These are phyloP conservation scores for Linyphia triangularis DNA, from an alignment of 2,888 invertebrate genomes.

Conservation along the genomic window DNA sequence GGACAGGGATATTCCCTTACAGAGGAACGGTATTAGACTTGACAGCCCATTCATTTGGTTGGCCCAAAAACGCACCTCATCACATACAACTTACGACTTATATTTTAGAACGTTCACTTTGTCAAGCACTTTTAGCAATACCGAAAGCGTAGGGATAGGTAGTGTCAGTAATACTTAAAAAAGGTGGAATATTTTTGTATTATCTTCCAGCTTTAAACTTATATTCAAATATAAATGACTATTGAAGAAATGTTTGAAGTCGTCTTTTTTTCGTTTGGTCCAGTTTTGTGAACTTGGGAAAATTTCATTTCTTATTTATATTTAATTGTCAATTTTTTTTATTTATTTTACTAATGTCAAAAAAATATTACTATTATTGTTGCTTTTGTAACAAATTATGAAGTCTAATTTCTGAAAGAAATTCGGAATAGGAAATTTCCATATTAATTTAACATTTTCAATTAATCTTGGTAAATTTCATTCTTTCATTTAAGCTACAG, in stretches of 20 bases:
- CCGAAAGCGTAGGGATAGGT: neutral
- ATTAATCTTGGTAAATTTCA: too few species aligned
- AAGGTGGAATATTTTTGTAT: neutral
- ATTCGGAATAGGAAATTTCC: too few species aligned
- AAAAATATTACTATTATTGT: too few species aligned
- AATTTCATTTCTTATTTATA: too few species aligned
- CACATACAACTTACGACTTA: slow-evolving; percentile 38
- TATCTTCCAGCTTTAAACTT: neutral
- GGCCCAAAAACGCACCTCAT: slow-evolving; percentile 10
- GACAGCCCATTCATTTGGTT: slow-evolving; percentile 62
- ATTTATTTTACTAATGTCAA: too few species aligned
- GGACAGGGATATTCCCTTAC: neutral
- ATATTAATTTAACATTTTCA: too few species aligned
- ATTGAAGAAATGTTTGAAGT: neutral
- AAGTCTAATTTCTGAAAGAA: too few species aligned
- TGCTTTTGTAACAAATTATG: too few species aligned
- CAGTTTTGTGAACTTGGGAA: neutral
- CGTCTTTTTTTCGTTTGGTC: neutral
- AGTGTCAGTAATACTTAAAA: neutral
- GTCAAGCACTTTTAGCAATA: slow-evolving; percentile 31
- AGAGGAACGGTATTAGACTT: slow-evolving; percentile 33
- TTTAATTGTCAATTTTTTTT: too few species aligned
- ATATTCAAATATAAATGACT: too few species aligned
- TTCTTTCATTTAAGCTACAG: too few species aligned
- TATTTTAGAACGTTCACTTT: slow-evolving; percentile 31